Base-by-base conservation (phyloP, 2,113 vertebrate genomes). In the Catharus minimus region DNA sequence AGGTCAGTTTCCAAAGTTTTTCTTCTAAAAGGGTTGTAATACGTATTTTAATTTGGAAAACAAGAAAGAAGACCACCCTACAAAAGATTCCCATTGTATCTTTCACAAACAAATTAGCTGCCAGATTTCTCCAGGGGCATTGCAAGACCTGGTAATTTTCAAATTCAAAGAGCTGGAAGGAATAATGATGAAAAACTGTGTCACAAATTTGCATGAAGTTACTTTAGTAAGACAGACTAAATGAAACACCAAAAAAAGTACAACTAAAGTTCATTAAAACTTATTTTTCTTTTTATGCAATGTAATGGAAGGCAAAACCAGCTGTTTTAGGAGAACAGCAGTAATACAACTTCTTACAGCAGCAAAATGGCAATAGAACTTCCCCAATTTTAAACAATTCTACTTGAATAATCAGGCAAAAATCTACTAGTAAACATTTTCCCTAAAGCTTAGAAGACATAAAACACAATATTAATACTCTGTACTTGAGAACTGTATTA, bases 31-130 rank as follows among this genome's bases (percentile, higher is more conserved):
- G 26, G 9, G 19, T 20, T n/a, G 27, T 13, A 58, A 49, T 60
- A 55, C 44, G 24, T 5, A 2, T 39, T 84, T 94, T 44, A 43
- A 79, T 82, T 86, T 50, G 24, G 50, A 73, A 89, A 82, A 0
- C 27, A 58, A 69, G 36, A 52, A 66, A 68, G 6, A 89, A 24
- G 23, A 50, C 30, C 18, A 81, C 66, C 30, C 73, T 84, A 61
- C 53, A 44, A 41, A 85, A 44, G 1, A n/a, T 22, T 52, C 26
- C 64, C 50, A 71, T 8, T 56, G 57, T 33, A 61, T 49, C 58
- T 64, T 82, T 71, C 76, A 61, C 90, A 88, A 90, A 90, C 82
- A 93, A 85, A 66, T 77, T 43, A 76, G 67, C n/a, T 50, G 50
- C 33, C 32, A 64, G 33, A 85, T 60, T 71, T 87, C 78, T 89